Conservation (phyloP, 2,113 vertebrate genomes). For the Motacilla tschutschensis region DNA sequence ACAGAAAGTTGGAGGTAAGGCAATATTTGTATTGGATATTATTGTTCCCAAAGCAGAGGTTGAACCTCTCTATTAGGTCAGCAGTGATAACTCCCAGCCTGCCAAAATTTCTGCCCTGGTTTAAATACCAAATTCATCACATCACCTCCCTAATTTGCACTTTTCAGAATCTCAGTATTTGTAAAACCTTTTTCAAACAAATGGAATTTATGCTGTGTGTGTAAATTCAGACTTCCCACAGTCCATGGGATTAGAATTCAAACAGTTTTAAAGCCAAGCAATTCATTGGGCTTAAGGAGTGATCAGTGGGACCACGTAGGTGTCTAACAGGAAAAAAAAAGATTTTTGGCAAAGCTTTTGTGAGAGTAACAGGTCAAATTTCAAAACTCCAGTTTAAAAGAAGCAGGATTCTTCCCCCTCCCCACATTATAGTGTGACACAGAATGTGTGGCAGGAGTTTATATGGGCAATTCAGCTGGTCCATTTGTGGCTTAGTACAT, state of each 20-base stretch:
- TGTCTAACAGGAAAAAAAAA: neutral
- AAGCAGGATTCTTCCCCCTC: neutral
- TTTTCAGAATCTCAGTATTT: neutral
- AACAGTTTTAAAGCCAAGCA: neutral
- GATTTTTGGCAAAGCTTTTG: neutral
- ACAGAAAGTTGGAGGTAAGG: slow-evolving; percentile 17
- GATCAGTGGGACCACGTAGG: neutral
- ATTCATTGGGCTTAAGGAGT: neutral
- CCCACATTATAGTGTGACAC: neutral
- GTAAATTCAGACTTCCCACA: neutral
- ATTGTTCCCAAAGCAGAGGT: neutral
- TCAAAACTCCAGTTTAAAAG: neutral
- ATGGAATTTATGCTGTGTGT: neutral
- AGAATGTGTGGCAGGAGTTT: neutral
- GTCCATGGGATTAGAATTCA: neutral
- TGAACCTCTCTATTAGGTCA: neutral
- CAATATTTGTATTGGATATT: neutral
- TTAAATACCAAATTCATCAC: slow-evolving; percentile 16
- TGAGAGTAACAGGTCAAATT: neutral
- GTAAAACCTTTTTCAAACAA: neutral
- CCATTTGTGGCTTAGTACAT: neutral
- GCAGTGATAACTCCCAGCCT: neutral
- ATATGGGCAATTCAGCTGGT: neutral
- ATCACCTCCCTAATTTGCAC: neutral
- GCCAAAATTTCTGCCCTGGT: neutral